These are phyloP conservation scores for Byasa hedistus DNA, from an alignment of 2,888 invertebrate species.

Conservation along the genomic window DNA sequence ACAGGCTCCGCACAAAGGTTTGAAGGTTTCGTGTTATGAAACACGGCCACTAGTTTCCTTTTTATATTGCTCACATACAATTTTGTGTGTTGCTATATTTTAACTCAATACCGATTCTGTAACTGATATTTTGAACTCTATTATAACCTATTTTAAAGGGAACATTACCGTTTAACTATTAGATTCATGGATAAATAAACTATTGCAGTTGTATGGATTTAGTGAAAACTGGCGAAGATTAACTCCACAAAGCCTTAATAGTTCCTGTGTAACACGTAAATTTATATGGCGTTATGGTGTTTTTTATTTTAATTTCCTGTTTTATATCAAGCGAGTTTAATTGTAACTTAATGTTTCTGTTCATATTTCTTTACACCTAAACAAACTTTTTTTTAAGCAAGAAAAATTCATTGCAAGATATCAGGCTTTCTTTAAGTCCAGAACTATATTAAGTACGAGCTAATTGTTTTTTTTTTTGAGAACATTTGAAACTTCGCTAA, in stretches of 20 bases:
- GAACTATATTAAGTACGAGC: too few species aligned
- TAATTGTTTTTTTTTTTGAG: too few species aligned
- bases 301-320: too few species aligned
- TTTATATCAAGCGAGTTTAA: too few species aligned
- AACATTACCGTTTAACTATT: background rate
- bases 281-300: background rate
- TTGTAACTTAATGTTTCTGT: too few species aligned
- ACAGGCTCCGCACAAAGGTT: constrained; percentile 59
- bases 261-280: constrained; percentile 18
- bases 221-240: constrained; percentile 1
- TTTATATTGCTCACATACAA: constrained; percentile 59
- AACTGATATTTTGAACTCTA: constrained; percentile 41
- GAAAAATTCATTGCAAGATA: too few species aligned
- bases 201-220: background rate
- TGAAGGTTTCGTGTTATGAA: constrained; percentile 65
- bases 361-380: too few species aligned
- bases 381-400: too few species aligned
- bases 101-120: background rate
- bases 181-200: constrained; percentile 2
- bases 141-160: background rate
- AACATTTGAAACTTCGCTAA: too few species aligned
- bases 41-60: constrained; percentile 61
- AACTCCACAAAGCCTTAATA: constrained; percentile 12
- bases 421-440: too few species aligned
- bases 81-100: constrained; percentile 35